Evolutionary conservation across 2,797 vertebrate species (phyloP).

Genomic region (Syncerus caffer): DNA sequence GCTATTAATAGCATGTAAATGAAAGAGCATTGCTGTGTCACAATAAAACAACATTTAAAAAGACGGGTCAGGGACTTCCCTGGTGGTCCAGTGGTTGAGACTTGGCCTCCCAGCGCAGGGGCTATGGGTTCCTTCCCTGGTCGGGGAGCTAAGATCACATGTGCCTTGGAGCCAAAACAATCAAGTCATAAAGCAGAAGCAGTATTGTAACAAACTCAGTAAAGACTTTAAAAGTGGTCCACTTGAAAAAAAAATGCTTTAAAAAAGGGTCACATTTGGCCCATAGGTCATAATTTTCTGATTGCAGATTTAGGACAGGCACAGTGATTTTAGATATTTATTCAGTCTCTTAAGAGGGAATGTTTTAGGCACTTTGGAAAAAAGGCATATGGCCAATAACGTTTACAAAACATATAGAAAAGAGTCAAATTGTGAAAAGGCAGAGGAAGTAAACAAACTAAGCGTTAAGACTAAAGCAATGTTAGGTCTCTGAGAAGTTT

Average conservation of each 20-base stretch:
- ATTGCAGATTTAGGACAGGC: not conserved
- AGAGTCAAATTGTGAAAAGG: not conserved
- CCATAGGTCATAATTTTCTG: not conserved
- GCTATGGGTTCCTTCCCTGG: not conserved
- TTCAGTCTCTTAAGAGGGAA: not conserved
- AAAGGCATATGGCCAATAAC: not conserved
- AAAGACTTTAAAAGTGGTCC: not conserved
- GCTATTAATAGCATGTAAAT: not conserved
- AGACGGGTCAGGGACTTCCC: not conserved
- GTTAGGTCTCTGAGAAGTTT: not conserved
- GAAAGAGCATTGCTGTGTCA: not conserved
- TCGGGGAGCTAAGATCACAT: not conserved
- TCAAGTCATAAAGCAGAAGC: not conserved
- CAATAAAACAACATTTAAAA: not conserved
- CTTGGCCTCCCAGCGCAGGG: not conserved
- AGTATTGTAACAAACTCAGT: not conserved
- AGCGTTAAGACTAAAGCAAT: not conserved
- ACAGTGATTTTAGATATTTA: not conserved
- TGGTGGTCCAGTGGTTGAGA: not conserved
- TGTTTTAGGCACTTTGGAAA: not conserved
- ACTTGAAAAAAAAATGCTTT: not conserved
- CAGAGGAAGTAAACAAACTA: not conserved
- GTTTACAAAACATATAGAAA: not conserved
- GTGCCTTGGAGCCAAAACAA: not conserved
- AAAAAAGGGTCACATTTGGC: not conserved